Conservation (phyloP, 2,797 vertebrate genomes). For the Geotrypetes seraphini region DNA sequence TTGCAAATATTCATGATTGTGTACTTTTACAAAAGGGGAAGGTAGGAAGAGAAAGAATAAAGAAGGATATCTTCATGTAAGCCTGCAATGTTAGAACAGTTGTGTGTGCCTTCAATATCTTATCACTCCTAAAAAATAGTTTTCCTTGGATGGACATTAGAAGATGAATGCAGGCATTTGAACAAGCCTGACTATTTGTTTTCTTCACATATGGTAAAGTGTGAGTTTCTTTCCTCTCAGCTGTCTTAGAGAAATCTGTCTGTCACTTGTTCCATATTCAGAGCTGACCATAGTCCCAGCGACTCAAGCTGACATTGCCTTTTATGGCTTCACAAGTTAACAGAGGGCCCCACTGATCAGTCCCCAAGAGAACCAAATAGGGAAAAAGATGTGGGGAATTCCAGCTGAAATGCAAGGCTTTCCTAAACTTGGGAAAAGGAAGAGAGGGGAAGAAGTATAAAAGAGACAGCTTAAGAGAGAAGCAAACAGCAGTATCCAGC, state of each 20-base stretch:
- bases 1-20: too few species aligned
- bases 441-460: neutral
- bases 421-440: neutral
- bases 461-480: neutral
- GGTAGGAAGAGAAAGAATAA: neutral
- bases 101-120: neutral
- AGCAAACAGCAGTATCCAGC: neutral
- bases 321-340: neutral
- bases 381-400: neutral
- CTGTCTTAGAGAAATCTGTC: neutral
- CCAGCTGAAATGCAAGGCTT: neutral
- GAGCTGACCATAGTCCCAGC: neutral
- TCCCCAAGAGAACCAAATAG: neutral
- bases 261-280: neutral
- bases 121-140: neutral
- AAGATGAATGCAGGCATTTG: neutral
- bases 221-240: neutral
- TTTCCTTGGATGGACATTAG: neutral
- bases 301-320: neutral
- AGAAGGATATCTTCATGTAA: neutral
- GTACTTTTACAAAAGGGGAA: too few species aligned
- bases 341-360: neutral
- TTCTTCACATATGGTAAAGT: neutral
- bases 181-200: rapidly evolving
- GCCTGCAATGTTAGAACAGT: neutral